A percentile compares a stretch with the other conserved stretches of the same genome.
Conservation (phyloP, 2,797 vertebrate genomes). For the Rousettus madagascariensis region DNA sequence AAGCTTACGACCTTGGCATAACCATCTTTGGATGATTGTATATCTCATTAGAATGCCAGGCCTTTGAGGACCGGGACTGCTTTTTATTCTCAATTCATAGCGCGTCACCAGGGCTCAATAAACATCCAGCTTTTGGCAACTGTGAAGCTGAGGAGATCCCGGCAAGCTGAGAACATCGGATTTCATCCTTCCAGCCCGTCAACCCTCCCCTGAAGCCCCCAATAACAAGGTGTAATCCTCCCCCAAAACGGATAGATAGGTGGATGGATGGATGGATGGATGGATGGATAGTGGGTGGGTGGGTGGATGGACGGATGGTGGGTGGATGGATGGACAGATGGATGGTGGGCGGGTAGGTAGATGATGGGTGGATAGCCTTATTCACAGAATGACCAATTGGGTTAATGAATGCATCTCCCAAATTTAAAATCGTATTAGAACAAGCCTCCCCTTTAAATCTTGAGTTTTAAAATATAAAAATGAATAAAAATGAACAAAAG, state of each 20-base stretch:
- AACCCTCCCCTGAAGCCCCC: background rate
- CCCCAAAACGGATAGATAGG: no score
- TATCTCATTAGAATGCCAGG: background rate
- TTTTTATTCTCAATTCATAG: background rate
- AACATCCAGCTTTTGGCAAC: background rate
- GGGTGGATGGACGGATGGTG: no score
- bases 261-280: no score
- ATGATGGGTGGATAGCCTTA: no score
- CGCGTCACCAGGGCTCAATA: background rate
- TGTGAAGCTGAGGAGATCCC: no score
- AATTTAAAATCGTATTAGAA: background rate
- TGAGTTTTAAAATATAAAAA: background rate
- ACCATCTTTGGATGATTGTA: background rate
- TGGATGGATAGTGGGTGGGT: no score
- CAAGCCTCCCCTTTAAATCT: background rate
- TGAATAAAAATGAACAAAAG: background rate
- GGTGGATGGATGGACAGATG: no score
- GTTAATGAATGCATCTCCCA: background rate
- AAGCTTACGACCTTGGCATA: background rate
- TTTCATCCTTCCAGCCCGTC: background rate
- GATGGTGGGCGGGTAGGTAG: no score
- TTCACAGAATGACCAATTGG: background rate
- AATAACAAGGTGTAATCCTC: background rate
- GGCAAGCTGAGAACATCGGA: background rate
- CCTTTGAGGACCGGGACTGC: background rate